A percentile compares a stretch with the other conserved stretches of the same genome.
Conservation (phyloP, 1,140 invertebrate species). For the Nymphalis io region DNA sequence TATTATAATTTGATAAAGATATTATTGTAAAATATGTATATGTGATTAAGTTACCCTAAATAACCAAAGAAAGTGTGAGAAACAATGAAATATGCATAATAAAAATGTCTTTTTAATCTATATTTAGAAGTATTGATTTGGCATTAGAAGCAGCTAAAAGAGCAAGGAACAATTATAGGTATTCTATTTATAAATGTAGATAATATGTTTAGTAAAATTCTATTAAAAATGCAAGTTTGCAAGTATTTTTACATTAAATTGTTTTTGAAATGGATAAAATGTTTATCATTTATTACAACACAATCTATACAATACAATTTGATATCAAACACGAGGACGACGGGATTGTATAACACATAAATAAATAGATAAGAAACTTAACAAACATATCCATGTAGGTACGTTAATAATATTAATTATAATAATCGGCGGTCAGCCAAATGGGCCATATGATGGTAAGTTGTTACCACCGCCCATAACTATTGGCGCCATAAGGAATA, state of each 20-base stretch:
- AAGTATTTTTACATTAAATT: constrained; percentile 42
- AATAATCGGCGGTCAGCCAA: too few relatives aligned
- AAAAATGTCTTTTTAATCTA: not conserved
- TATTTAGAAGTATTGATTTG: not conserved
- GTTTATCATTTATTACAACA: constrained; percentile 27
- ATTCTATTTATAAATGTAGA: constrained; percentile 4
- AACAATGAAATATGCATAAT: not conserved
- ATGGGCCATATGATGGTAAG: too few relatives aligned
- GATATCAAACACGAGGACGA: constrained; percentile 14
- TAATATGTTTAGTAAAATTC: not conserved
- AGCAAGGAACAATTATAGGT: not conserved
- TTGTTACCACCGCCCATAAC: too few relatives aligned
- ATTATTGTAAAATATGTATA: not conserved
- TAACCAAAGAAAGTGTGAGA: constrained; percentile 21
- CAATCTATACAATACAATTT: constrained; percentile 1
- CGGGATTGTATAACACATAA: not conserved
- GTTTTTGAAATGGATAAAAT: constrained; percentile 31
- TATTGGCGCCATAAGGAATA: too few relatives aligned
- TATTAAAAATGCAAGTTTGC: constrained; percentile 13
- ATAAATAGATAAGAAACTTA: not conserved
- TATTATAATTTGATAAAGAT: not conserved
- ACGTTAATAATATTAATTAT: too few relatives aligned
- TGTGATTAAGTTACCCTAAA: constrained; percentile 29
- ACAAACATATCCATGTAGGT: not conserved
- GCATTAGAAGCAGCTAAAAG: not conserved